Evolutionary conservation across 2,888 invertebrate genomes (phyloP).

Genomic region (Dyspetes luteomarginatus): DNA sequence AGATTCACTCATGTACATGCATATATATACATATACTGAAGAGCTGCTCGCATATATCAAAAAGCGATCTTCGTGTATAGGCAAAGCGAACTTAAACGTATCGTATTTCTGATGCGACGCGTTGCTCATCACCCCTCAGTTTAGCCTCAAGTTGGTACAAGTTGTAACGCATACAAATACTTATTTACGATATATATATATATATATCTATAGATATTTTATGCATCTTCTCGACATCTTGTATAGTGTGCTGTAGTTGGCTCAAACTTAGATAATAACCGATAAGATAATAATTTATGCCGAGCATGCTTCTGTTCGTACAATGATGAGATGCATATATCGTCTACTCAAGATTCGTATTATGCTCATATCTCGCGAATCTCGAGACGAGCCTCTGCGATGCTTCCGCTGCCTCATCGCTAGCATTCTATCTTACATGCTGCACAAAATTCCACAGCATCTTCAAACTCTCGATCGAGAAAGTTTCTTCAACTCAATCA

Average conservation of each 20-base stretch:
- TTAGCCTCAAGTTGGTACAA: not conserved
- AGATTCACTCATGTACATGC: too few species aligned
- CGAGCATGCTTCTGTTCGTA: not conserved
- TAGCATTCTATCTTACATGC: too few species aligned
- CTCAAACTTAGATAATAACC: not conserved
- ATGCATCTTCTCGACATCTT: not conserved
- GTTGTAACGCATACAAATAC: constrained; percentile 5
- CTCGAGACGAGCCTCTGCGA: not conserved
- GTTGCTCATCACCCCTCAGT: not conserved
- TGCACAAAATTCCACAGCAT: not conserved
- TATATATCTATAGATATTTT: not conserved
- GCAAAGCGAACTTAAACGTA: not conserved
- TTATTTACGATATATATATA: constrained; percentile 1
- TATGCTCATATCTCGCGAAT: not conserved
- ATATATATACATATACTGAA: too few species aligned
- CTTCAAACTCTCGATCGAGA: constrained; percentile 1
- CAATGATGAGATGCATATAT: not conserved
- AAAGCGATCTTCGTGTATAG: too few species aligned
- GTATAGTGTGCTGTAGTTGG: not conserved
- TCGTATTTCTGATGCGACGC: constrained; percentile 1
- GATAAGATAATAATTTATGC: not conserved
- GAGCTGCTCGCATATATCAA: too few species aligned
- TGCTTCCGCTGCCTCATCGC: not conserved
- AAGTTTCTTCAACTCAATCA: constrained; percentile 7
- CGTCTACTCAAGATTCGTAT: not conserved